phyloP scores from a whole-genome alignment of 2,113 vertebrate species.

The Haemorhous mexicanus region DNA sequence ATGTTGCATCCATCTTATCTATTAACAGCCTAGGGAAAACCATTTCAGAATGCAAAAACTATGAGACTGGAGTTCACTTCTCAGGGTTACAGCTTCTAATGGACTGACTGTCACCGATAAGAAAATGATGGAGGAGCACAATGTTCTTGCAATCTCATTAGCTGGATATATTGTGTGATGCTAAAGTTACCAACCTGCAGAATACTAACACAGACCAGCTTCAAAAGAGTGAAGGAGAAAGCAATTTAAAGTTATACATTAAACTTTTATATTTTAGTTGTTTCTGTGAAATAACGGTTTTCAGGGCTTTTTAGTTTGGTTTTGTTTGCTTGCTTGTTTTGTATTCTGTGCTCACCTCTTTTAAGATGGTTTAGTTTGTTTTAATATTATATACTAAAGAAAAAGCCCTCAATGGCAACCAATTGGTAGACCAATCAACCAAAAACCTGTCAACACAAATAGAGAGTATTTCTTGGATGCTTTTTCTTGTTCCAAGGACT shows the following conservation, averaged over 20 bases:
- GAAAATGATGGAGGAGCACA: conserved; percentile 71
- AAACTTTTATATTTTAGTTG: conserved; percentile 32
- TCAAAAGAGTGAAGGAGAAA: conserved; percentile 17
- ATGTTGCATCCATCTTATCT: conserved; percentile 66
- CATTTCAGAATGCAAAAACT: conserved; percentile 68
- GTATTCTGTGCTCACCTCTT: not conserved
- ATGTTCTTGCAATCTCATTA: conserved; percentile 72
- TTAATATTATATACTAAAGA: not conserved
- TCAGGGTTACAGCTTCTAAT: conserved; percentile 67
- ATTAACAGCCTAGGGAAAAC: conserved; percentile 52
- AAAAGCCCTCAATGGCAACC: not conserved
- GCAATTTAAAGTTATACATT: conserved; percentile 49
- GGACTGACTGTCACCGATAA: conserved; percentile 76
- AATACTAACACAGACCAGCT: conserved; percentile 45
- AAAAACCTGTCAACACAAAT: not conserved
- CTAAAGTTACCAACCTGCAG: conserved; percentile 42
- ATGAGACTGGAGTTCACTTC: conserved; percentile 66
- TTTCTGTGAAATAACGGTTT: not conserved
- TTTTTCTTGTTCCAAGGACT: not conserved
- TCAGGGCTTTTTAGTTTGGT: not conserved
- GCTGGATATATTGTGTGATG: conserved; percentile 60
- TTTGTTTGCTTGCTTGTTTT: not conserved
- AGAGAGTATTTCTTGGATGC: not conserved
- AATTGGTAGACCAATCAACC: not conserved
- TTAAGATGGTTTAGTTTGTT: not conserved